These are phyloP conservation scores for Drosophila borealis DNA, from an alignment of 2,888 invertebrate species.

Conservation along the genomic window DNA sequence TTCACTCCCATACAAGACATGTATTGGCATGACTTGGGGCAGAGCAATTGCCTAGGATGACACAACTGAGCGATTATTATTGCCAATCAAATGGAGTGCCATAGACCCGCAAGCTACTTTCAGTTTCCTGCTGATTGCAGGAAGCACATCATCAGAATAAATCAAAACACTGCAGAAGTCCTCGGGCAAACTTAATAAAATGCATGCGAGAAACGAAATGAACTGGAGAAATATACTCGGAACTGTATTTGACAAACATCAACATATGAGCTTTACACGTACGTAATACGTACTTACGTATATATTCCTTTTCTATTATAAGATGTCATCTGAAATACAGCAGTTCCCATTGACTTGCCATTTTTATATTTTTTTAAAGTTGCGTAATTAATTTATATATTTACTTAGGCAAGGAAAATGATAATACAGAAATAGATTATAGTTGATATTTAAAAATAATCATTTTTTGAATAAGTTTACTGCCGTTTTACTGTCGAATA, in stretches of 20 bases:
- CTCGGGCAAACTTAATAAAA: constrained; percentile 19
- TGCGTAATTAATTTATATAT: too few relatives aligned
- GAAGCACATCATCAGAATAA: constrained; percentile 50
- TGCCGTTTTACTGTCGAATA: too few relatives aligned
- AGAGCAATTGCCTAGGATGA: constrained; percentile 28
- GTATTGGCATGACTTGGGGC: constrained; percentile 26
- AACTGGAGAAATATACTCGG: neutral
- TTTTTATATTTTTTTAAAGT: too few relatives aligned
- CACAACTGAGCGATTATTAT: constrained; percentile 59
- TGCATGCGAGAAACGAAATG: constrained; percentile 13
- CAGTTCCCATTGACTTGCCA: too few relatives aligned
- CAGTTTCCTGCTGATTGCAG: constrained; percentile 43
- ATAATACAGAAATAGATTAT: too few relatives aligned
- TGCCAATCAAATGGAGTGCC: constrained; percentile 74
- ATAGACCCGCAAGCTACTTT: constrained; percentile 52
- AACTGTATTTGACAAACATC: neutral
- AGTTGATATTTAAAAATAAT: too few relatives aligned
- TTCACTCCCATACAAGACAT: neutral
- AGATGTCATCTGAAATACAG: too few relatives aligned
- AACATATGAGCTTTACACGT: neutral
- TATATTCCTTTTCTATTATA: too few relatives aligned
- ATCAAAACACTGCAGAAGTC: constrained; percentile 30
- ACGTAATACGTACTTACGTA: too few relatives aligned
- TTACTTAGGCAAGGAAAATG: too few relatives aligned
- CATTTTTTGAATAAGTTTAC: too few relatives aligned